Percentiles rank a stretch among this genome's conserved stretches.
phyloP scores from a whole-genome alignment of 2,797 vertebrate genomes.

The Typhlichthys eigenmanni region DNA sequence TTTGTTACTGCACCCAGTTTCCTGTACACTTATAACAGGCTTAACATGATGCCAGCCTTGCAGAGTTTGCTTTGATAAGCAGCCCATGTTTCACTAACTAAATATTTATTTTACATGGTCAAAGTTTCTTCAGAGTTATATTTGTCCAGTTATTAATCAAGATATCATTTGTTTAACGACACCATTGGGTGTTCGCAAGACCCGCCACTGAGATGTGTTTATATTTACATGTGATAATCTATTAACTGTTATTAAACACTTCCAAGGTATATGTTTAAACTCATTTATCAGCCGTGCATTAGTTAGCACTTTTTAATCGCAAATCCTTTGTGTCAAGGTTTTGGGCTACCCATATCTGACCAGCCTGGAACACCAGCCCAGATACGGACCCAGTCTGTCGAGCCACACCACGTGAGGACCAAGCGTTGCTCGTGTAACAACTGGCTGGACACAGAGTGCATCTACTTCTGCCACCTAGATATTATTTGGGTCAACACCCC shows the following conservation, averaged over 20 bases:
- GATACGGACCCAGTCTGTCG: constrained; percentile 8
- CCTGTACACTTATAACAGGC: background rate
- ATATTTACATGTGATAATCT: constrained; percentile 23
- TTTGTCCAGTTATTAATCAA: constrained; percentile 6
- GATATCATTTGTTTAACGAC: constrained; percentile 8
- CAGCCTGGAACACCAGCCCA: constrained; percentile 13
- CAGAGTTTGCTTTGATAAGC: background rate
- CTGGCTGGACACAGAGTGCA: constrained; percentile 92
- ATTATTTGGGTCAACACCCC: constrained; percentile 98
- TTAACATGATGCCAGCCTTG: background rate
- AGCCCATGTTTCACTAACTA: too few species aligned
- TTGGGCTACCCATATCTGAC: constrained; percentile 65
- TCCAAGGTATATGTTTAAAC: constrained; percentile 1
- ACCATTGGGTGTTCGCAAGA: constrained; percentile 28
- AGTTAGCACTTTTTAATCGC: constrained; percentile 29
- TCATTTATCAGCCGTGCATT: constrained; percentile 4
- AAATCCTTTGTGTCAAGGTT: constrained; percentile 67
- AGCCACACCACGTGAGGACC: constrained; percentile 63
- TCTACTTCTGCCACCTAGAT: constrained; percentile 96
- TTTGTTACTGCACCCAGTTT: constrained; percentile 6
- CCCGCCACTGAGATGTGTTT: constrained; percentile 3
- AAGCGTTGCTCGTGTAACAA: constrained; percentile 92
- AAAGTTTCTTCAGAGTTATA: constrained; percentile 3
- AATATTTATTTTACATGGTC: constrained; percentile 36
- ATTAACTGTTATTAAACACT: background rate